These are phyloP conservation scores for Saccopteryx leptura DNA, from an alignment of 2,113 vertebrate genomes.

Conservation along the genomic window DNA sequence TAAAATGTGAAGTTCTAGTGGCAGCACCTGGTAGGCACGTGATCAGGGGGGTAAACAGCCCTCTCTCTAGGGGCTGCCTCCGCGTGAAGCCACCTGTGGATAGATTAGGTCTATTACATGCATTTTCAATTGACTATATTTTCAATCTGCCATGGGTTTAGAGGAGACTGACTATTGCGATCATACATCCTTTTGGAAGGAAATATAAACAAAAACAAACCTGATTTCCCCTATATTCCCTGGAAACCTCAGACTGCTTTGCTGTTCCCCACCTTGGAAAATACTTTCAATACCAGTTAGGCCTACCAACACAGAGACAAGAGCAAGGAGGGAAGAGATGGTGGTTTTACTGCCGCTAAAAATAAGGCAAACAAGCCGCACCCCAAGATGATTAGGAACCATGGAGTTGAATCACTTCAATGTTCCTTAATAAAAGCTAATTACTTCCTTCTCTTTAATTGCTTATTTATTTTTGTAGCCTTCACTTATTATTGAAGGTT, in stretches of 20 bases:
- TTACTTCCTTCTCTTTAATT: conserved; percentile 68
- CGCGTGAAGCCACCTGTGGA: neutral
- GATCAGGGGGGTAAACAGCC: neutral
- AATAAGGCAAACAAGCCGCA: conserved; percentile 16
- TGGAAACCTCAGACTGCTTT: neutral
- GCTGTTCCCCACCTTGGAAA: neutral
- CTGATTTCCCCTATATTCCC: neutral
- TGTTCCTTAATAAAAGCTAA: conserved; percentile 63
- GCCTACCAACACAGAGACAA: neutral
- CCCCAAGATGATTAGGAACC: conserved; percentile 1
- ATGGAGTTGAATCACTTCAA: neutral
- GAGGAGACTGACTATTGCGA: neutral
- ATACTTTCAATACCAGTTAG: neutral
- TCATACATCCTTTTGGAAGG: neutral
- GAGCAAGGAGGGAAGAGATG: neutral
- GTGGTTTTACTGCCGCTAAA: conserved; percentile 62
- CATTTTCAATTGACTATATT: neutral
- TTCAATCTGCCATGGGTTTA: neutral
- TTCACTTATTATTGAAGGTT: neutral
- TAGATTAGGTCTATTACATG: neutral
- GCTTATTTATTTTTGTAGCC: conserved; percentile 54
- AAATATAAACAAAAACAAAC: neutral
- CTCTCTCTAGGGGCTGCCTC: neutral
- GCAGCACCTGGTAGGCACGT: no score
- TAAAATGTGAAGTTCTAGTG: neutral